Evolutionary conservation across 2,888 invertebrate species (phyloP).

Genomic region (Pegoplata infirma): DNA sequence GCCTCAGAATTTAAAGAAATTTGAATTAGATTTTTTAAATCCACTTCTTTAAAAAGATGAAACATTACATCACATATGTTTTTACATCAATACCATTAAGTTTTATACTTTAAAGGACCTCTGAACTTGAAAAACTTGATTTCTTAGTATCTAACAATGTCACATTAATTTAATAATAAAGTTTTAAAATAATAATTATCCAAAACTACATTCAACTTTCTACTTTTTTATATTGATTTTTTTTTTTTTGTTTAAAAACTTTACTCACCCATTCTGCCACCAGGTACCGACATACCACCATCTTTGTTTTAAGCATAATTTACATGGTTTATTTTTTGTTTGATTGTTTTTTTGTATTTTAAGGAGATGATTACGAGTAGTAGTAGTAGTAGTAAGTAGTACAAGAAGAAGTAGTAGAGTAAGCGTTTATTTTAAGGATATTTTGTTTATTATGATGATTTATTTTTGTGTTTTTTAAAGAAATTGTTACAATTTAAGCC

Average conservation of each 20-base stretch:
- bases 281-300: slow-evolving; percentile 76
- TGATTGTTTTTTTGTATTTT: too few relatives aligned
- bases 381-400: slow-evolving; percentile 42
- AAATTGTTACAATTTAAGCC: not conserved
- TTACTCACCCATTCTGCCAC: slow-evolving; percentile 78
- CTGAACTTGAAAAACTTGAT: too few relatives aligned
- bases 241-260: slow-evolving; percentile 31
- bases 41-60: too few relatives aligned
- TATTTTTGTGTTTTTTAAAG: not conserved
- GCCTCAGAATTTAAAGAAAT: too few relatives aligned
- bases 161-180: not conserved
- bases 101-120: too few relatives aligned
- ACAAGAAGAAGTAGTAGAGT: slow-evolving; percentile 47
- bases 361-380: slow-evolving; percentile 15
- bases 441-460: slow-evolving; percentile 41
- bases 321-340: slow-evolving; percentile 37
- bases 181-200: not conserved
- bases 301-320: slow-evolving; percentile 68
- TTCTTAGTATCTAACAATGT: not conserved
- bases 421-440: slow-evolving; percentile 51
- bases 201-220: not conserved
- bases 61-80: too few relatives aligned
- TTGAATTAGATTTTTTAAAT: too few relatives aligned
- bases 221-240: slow-evolving; percentile 16
- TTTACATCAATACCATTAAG: too few relatives aligned